Evolutionary conservation across 2,888 invertebrate genomes (phyloP).

Genomic region (Dastarcus helophoroides): DNA sequence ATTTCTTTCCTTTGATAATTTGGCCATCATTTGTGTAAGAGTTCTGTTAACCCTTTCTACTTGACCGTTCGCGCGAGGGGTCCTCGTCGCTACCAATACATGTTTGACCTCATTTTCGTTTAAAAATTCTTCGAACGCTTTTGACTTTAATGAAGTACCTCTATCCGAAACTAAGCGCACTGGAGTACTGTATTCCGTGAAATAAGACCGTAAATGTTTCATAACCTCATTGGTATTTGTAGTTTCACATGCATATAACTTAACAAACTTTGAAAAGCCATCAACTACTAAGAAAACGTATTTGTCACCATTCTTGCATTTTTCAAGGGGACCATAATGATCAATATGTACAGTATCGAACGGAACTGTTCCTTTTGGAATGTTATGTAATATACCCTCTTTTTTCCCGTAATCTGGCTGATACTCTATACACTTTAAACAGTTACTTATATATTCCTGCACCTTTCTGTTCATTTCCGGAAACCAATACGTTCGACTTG

Average conservation of each 20-base stretch:
- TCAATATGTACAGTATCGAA: constrained; percentile 22
- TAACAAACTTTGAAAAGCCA: constrained; percentile 20
- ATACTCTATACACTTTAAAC: constrained; percentile 21
- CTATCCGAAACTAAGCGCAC: constrained; percentile 6
- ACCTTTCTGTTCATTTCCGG: constrained; percentile 18
- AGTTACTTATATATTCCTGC: constrained; percentile 18
- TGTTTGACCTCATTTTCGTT: constrained; percentile 6
- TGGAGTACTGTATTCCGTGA: constrained; percentile 5
- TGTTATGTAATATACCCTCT: constrained; percentile 20
- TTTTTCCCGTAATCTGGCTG: constrained; percentile 15
- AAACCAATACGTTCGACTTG: constrained; percentile 24
- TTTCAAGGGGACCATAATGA: constrained; percentile 21
- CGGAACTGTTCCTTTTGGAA: constrained; percentile 20
- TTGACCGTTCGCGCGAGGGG: constrained; percentile 9
- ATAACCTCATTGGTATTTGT: constrained; percentile 15
- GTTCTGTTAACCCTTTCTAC: constrained; percentile 10
- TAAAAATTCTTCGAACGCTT: constrained; percentile 6
- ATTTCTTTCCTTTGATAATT: constrained; percentile 4
- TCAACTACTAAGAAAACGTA: constrained; percentile 22
- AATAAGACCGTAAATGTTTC: constrained; percentile 15
- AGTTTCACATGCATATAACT: constrained; percentile 16
- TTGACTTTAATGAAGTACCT: constrained; percentile 9
- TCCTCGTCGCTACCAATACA: constrained; percentile 5
- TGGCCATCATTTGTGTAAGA: constrained; percentile 4
- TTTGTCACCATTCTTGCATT: constrained; percentile 10